Evolutionary conservation across 2,113 vertebrate genomes (phyloP), one percentile per base, ranked within the genome.

Genomic region (Neolamprologus kungweensis): DNA sequence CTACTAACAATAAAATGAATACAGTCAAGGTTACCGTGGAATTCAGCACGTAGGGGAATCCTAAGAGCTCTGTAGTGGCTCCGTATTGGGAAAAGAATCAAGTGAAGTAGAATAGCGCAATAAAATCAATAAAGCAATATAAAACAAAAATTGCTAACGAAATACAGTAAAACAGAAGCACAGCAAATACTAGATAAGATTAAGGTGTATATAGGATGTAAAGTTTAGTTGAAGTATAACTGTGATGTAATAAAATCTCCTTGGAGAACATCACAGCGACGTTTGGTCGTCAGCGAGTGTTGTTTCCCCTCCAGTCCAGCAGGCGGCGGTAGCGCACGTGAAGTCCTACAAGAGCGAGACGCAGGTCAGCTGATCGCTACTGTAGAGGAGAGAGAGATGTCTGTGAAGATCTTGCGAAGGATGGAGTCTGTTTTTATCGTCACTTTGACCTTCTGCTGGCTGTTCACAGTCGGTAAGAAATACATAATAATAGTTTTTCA

Each of bases 361-460:
- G 26, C 51, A 26, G 16, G 91, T 96, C 95, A 96, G 86, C 82
- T 95, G 95, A 95, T 85, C 73, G 5, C 45, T 47, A 85, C 87
- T 55, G 21, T 35, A 17, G 16, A 85, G 85, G 81, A 86, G 60
- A 91, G 94, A 93, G 93, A 91, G 83, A 95, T 93, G 92, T 92
- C 92, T 89, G 73, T 82, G 88, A 85, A 75, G 31, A 81, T 14
- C 87, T 81, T 45, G 1, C 6, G 57, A 80, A 92, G 87, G 92
- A 95, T 95, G 95, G 86, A 93, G 63, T 75, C 88, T 84, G 65
- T 86, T 33, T 88, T 91, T 23, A 86, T 75, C 21, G 84, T 45
- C 7, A 63, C 14, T 79, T 71, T 93, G 40, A n/a, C 65, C 26
- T 12, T 95, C 42, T 84, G 21, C n/a, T 80, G 35, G 9, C 5